Percentiles rank a stretch among this genome's conserved stretches.
Evolutionary conservation across 2,888 invertebrate species (phyloP).

Genomic region (Flexamia atlantica): DNA sequence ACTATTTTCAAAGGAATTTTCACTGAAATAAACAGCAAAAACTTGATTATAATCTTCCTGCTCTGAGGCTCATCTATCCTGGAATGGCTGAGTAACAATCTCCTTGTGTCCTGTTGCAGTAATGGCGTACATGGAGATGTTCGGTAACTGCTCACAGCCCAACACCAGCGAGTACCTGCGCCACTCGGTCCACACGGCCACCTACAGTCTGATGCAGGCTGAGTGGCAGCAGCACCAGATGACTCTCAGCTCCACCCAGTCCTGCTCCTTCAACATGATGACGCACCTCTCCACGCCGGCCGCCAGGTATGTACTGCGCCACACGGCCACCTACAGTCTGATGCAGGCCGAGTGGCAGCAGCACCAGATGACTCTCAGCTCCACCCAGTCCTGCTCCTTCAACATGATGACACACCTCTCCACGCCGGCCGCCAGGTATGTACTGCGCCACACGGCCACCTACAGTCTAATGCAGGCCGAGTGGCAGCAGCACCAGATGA

Average conservation of each 20-base stretch:
- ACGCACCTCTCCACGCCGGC: constrained; percentile 69
- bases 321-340: constrained; percentile 80
- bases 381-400: constrained; percentile 80
- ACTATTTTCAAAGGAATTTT: too few relatives aligned
- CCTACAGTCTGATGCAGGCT: constrained; percentile 77
- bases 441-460: constrained; percentile 81
- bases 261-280: constrained; percentile 77
- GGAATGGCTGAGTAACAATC: constrained; percentile 74
- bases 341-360: constrained; percentile 73
- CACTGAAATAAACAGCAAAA: too few relatives aligned
- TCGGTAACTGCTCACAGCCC: constrained; percentile 90
- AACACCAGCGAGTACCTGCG: constrained; percentile 87
- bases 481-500: constrained; percentile 73
- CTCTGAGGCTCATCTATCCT: too few relatives aligned
- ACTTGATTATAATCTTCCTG: too few relatives aligned
- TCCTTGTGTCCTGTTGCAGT: constrained; percentile 80
- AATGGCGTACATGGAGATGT: constrained; percentile 98
- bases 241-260: constrained; percentile 78
- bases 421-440: constrained; percentile 67
- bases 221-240: constrained; percentile 74
- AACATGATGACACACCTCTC: constrained; percentile 72
- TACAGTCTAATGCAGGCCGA: constrained; percentile 78
- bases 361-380: constrained; percentile 76
- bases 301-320: constrained; percentile 75
- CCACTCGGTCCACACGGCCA: constrained; percentile 88